Evolutionary conservation across 2,113 vertebrate species (phyloP).

Genomic region (Chlamydotis undulata): DNA sequence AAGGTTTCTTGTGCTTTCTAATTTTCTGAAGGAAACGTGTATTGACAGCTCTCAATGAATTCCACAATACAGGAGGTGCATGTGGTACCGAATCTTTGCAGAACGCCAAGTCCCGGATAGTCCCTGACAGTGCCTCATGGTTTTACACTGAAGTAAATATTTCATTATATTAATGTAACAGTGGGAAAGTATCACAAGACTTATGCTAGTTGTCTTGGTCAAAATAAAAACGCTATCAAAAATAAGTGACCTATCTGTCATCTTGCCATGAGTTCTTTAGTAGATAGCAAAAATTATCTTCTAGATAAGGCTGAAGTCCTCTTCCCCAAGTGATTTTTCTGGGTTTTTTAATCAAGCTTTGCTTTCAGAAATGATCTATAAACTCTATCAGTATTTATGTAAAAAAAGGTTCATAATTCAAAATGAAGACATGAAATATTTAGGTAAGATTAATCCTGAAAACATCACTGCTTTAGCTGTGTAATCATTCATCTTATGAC

Average conservation of each 20-base stretch:
- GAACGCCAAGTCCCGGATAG: background rate
- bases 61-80: background rate
- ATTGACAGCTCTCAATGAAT: slow-evolving; percentile 20
- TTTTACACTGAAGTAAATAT: background rate
- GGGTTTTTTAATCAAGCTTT: slow-evolving; percentile 9
- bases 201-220: background rate
- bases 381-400: slow-evolving; percentile 22
- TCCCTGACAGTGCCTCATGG: background rate
- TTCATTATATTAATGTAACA: background rate
- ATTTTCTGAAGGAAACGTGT: slow-evolving; percentile 26
- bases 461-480: slow-evolving; percentile 7
- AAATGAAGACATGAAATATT: slow-evolving; percentile 49
- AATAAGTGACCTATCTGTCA: background rate
- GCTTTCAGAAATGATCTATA: slow-evolving; percentile 28
- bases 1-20: background rate
- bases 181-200: background rate
- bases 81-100: background rate
- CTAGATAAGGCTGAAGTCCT: background rate
- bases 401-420: slow-evolving; percentile 49
- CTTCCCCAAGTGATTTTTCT: background rate
- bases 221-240: background rate
- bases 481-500: slow-evolving; percentile 11
- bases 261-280: background rate
- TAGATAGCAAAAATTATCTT: background rate
- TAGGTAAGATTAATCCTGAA: slow-evolving; percentile 37